Conservation (phyloP, 2,888 invertebrate species). For the Arctia plantaginis region DNA sequence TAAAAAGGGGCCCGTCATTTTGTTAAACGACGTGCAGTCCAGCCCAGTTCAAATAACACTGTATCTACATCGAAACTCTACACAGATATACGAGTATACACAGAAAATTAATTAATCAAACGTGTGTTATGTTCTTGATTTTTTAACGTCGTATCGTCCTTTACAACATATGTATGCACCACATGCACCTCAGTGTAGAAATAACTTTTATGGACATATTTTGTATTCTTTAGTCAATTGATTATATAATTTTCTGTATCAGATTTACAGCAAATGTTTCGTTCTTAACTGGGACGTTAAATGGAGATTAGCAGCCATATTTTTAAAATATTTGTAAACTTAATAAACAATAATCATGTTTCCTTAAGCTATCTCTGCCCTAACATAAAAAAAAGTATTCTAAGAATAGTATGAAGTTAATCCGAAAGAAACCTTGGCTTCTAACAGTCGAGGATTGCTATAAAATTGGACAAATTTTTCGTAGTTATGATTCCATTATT, state of each 20-base stretch:
- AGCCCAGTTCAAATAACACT: constrained; percentile 71
- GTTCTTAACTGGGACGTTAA: neutral
- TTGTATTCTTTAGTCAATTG: neutral
- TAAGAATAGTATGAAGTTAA: neutral
- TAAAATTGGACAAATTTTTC: neutral
- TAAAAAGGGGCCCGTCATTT: constrained; percentile 84
- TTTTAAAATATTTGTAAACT: neutral
- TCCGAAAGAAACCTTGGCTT: neutral
- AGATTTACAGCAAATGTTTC: neutral
- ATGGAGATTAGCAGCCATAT: neutral
- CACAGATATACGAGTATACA: constrained; percentile 20
- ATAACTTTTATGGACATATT: neutral
- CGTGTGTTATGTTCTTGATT: constrained; percentile 13
- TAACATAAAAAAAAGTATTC: no score
- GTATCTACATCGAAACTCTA: constrained; percentile 59
- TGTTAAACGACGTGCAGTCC: constrained; percentile 80
- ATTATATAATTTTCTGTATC: neutral
- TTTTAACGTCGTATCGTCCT: constrained; percentile 13
- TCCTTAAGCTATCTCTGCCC: no score
- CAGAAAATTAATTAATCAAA: constrained; percentile 46
- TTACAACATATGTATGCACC: neutral
- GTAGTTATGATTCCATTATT: neutral
- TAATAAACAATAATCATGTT: neutral
- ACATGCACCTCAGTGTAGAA: constrained; percentile 1
- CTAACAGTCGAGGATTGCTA: neutral